phyloP scores from a whole-genome alignment of 2,113 vertebrate genomes.

The Procavia capensis region DNA sequence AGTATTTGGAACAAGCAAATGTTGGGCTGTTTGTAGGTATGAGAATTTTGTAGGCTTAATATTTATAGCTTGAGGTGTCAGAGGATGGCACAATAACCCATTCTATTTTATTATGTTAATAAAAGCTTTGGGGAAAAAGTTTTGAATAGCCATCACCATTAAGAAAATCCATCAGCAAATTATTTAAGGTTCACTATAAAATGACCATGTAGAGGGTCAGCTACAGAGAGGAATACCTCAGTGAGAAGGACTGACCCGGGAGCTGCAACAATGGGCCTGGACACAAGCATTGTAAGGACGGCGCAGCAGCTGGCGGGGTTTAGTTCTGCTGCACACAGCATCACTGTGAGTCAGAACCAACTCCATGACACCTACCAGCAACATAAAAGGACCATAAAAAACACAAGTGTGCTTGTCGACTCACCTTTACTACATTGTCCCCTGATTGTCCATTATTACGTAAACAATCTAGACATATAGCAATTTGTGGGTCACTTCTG shows the following conservation, averaged over 20 bases:
- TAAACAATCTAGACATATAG: constrained; percentile 97
- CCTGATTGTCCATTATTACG: constrained; percentile 95
- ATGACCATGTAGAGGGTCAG: neutral
- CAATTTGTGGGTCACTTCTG: constrained; percentile 98
- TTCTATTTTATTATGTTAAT: neutral
- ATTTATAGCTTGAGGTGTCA: neutral
- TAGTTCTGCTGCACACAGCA: no score
- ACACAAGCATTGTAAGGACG: no score
- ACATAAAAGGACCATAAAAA: neutral
- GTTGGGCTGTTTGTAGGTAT: neutral
- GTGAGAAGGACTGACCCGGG: no score
- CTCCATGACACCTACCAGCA: no score
- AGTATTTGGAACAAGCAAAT: neutral
- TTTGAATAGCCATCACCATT: neutral
- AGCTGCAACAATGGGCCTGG: no score
- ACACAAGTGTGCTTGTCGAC: constrained; percentile 58
- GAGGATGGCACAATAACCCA: neutral
- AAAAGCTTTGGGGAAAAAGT: constrained; percentile 19
- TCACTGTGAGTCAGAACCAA: no score
- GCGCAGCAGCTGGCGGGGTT: no score
- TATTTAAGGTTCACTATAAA: constrained; percentile 30
- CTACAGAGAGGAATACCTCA: no score
- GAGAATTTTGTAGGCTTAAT: neutral
- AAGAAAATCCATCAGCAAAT: constrained; percentile 29
- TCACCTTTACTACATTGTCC: constrained; percentile 95